A percentile compares a stretch with the other conserved stretches of the same genome.
phyloP scores from a whole-genome alignment of 64 coral and sea anemone species.

The Stylophora pistillata region DNA sequence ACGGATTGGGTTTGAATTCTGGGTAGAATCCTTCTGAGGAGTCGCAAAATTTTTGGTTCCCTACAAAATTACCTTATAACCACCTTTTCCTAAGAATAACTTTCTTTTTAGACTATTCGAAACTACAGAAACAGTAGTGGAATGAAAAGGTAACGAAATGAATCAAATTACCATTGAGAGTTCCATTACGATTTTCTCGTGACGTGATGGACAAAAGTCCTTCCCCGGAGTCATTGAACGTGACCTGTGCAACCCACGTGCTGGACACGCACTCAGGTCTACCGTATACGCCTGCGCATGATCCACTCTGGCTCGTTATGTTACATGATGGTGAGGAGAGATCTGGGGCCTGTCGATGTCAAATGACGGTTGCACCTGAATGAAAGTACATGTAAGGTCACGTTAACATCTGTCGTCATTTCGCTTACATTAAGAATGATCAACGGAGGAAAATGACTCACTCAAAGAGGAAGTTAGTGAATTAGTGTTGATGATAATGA shows the following conservation, averaged over 20 bases:
- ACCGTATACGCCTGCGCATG: slow-evolving; percentile 15
- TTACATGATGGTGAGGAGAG: slow-evolving; percentile 45
- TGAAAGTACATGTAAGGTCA: background rate
- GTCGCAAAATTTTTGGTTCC: too few species aligned
- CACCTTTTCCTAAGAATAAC: too few species aligned
- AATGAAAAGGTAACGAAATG: background rate
- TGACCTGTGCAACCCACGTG: slow-evolving; percentile 21
- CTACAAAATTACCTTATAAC: too few species aligned
- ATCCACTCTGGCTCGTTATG: background rate
- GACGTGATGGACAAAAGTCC: slow-evolving; percentile 14
- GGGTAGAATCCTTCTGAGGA: too few species aligned
- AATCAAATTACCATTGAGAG: background rate
- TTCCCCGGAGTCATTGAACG: slow-evolving; percentile 28
- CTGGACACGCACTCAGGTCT: background rate
- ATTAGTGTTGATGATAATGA: too few species aligned
- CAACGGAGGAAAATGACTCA: too few species aligned
- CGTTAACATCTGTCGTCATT: background rate
- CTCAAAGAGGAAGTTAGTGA: too few species aligned
- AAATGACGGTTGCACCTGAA: background rate
- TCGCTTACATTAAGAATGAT: background rate
- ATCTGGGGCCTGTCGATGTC: slow-evolving; percentile 1
- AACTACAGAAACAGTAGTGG: too few species aligned
- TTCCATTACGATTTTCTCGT: slow-evolving; percentile 13
- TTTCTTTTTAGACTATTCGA: too few species aligned
- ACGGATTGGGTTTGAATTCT: too few species aligned